Percentiles rank a stretch among this genome's conserved stretches.
Evolutionary conservation across 2,888 invertebrate genomes (phyloP).

Genomic region (Mylabris sibirica): DNA sequence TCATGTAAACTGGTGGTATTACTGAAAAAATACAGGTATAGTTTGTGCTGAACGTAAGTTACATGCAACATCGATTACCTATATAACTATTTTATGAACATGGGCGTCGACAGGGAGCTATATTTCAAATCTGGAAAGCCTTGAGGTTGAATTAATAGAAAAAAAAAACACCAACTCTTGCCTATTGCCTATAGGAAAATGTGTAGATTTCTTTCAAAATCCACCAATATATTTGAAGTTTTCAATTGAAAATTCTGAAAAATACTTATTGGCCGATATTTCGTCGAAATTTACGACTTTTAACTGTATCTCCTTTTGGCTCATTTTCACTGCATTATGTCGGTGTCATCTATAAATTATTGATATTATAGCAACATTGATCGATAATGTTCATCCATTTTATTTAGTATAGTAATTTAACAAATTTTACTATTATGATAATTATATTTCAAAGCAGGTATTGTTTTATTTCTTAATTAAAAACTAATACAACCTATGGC

Average conservation of each 20-base stretch:
- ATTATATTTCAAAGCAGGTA: conserved; percentile 26
- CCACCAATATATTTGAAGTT: no score
- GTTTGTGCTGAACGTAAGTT: background rate
- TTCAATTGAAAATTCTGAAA: no score
- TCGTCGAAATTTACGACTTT: conserved; percentile 26
- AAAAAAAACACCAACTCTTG: no score
- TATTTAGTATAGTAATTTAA: background rate
- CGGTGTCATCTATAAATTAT: background rate
- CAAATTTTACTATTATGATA: conserved; percentile 2
- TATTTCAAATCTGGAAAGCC: background rate
- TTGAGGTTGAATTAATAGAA: background rate
- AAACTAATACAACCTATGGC: conserved; percentile 39
- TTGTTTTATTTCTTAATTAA: conserved; percentile 42
- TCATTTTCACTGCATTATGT: conserved; percentile 20
- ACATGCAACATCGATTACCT: conserved; percentile 15
- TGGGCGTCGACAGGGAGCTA: background rate
- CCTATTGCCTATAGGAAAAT: no score
- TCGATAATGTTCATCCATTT: background rate
- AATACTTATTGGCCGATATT: conserved; percentile 28
- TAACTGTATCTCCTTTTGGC: conserved; percentile 21
- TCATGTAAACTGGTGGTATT: background rate
- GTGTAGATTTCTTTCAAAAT: background rate
- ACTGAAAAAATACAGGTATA: background rate
- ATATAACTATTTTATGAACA: conserved; percentile 8
- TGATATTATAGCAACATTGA: background rate